Percentiles rank a stretch among this genome's conserved stretches.
These are phyloP conservation scores for Manis javanica DNA, from an alignment of 2,797 vertebrate genomes.

Conservation along the genomic window DNA sequence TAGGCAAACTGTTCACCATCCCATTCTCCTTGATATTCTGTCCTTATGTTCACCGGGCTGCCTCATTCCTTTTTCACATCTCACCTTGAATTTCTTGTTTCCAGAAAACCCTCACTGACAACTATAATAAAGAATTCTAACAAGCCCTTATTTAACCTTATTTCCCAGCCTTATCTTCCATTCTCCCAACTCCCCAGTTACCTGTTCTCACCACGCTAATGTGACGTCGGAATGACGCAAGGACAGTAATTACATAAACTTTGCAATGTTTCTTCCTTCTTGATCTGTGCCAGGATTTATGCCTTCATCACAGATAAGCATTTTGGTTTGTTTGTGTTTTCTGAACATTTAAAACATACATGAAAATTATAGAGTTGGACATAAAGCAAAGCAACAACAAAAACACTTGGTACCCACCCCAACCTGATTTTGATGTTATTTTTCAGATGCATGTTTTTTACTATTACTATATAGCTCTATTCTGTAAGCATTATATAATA, in stretches of 20 bases:
- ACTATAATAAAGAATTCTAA: background rate
- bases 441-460: conserved; percentile 7
- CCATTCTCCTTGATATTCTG: background rate
- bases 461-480: background rate
- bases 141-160: background rate
- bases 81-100: conserved; percentile 3
- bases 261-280: background rate
- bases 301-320: background rate
- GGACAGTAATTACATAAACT: background rate
- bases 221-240: conserved; percentile 38
- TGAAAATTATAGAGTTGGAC: background rate
- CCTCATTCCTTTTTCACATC: background rate
- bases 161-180: background rate
- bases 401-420: background rate
- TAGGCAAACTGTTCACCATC: background rate
- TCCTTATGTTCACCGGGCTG: background rate
- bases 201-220: background rate
- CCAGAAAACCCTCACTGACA: background rate
- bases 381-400: background rate
- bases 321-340: background rate
- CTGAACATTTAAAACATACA: background rate
- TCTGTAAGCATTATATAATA: background rate
- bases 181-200: background rate
- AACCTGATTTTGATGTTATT: conserved; percentile 22
- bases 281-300: conserved; percentile 6